Percentiles rank a stretch among this genome's conserved stretches.
Evolutionary conservation across 1,140 invertebrate species (phyloP).

Genomic region (Megalonaias nervosa): DNA sequence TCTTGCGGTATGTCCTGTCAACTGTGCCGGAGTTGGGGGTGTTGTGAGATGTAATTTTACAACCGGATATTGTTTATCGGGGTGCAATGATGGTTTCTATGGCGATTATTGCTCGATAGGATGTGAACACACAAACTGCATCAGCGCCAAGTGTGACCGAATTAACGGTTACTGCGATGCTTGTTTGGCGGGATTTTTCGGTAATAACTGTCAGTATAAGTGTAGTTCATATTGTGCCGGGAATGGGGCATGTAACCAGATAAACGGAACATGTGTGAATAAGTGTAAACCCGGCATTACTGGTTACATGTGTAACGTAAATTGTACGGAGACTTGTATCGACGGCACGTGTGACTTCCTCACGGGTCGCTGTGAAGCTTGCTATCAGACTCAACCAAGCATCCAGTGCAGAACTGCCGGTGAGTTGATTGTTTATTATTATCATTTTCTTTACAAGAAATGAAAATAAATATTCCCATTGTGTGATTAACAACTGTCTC

Average conservation of each 20-base stretch:
- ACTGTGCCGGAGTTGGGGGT: conserved; percentile 14
- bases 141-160: conserved; percentile 17
- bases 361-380: too few species aligned
- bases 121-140: conserved; percentile 12
- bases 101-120: conserved; percentile 8
- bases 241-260: not conserved
- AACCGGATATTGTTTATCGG: conserved; percentile 14
- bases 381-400: too few species aligned
- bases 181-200: conserved; percentile 25
- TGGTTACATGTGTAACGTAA: conserved; percentile 10
- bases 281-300: conserved; percentile 15
- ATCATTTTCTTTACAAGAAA: too few species aligned
- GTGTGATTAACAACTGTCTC: too few species aligned
- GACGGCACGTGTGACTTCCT: too few species aligned
- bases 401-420: too few species aligned
- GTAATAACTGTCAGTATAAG: conserved; percentile 12
- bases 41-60: not conserved
- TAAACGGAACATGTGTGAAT: conserved; percentile 3
- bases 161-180: conserved; percentile 12
- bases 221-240: conserved; percentile 17
- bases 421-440: too few species aligned
- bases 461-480: too few species aligned
- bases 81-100: conserved; percentile 30
- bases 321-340: too few species aligned
- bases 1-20: not conserved